Evolutionary conservation across 2,888 invertebrate genomes (phyloP).

Genomic region (Reticulitermes lucifugus): DNA sequence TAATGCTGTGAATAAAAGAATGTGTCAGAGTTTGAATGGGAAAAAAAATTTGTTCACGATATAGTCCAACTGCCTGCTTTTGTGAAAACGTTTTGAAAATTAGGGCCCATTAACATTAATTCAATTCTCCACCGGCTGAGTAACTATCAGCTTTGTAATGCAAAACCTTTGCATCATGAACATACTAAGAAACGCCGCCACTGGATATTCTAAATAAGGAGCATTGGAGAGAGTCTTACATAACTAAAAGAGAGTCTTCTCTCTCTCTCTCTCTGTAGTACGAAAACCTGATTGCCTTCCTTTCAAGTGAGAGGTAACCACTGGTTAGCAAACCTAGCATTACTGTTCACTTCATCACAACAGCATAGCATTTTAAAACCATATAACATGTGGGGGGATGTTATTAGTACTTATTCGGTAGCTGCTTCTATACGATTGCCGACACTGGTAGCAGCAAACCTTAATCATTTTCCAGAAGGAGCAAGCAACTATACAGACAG

Average conservation of each 20-base stretch:
- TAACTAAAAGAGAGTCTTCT: background rate
- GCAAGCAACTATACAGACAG: background rate
- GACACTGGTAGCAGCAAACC: background rate
- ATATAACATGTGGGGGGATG: conserved; percentile 1
- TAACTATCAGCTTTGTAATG: too few relatives aligned
- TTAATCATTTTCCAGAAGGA: conserved; percentile 9
- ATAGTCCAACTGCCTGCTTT: too few relatives aligned
- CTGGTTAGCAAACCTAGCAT: conserved; percentile 37
- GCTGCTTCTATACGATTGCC: conserved; percentile 18
- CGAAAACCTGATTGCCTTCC: conserved; percentile 26
- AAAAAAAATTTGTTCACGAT: too few relatives aligned
- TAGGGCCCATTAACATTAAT: too few relatives aligned
- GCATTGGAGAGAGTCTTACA: background rate
- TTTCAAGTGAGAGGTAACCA: conserved; percentile 44
- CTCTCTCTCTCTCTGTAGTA: background rate
- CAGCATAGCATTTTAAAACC: conserved; percentile 23
- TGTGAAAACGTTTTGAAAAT: too few relatives aligned
- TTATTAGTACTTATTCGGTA: conserved; percentile 48
- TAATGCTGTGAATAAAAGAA: too few relatives aligned
- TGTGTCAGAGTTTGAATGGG: too few relatives aligned
- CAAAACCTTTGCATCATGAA: too few relatives aligned
- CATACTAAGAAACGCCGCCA: background rate
- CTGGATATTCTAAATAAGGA: background rate
- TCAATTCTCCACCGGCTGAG: too few relatives aligned
- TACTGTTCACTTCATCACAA: conserved; percentile 4